A percentile compares a stretch with the other conserved stretches of the same genome.
Conservation (phyloP, 2,797 vertebrate genomes). For the Catostomus latipinnis region DNA sequence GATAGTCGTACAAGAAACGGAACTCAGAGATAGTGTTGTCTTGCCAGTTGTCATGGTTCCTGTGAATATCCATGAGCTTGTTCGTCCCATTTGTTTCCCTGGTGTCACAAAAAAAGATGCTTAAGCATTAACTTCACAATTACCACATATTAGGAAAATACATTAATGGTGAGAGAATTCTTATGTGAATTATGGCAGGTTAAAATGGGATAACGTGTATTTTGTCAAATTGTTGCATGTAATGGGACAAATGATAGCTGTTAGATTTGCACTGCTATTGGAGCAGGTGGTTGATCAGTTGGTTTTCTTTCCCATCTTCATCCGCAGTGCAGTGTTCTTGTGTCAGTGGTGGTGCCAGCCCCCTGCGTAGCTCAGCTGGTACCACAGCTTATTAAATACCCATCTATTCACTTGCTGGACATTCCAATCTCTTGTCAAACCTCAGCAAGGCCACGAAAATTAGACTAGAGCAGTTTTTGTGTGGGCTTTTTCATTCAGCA, state of each 20-base stretch:
- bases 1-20: slow-evolving; percentile 33
- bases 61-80: slow-evolving; percentile 62
- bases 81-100: slow-evolving; percentile 64
- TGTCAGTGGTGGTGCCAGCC: slow-evolving; percentile 70
- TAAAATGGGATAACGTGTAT: not conserved
- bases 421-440: slow-evolving; percentile 70
- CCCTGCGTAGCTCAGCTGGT: slow-evolving; percentile 73
- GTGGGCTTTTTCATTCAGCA: slow-evolving; percentile 56
- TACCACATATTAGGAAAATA: slow-evolving; percentile 62
- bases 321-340: slow-evolving; percentile 70
- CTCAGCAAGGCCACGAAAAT: slow-evolving; percentile 62
- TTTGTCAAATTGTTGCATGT: slow-evolving; percentile 44
- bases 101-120: slow-evolving; percentile 55
- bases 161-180: slow-evolving; percentile 39
- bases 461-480: slow-evolving; percentile 59
- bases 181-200: slow-evolving; percentile 64
- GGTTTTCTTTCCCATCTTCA: slow-evolving; percentile 68
- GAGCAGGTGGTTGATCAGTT: slow-evolving; percentile 61
- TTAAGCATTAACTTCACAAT: slow-evolving; percentile 57
- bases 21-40: slow-evolving; percentile 52
- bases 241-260: slow-evolving; percentile 50
- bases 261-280: slow-evolving; percentile 50
- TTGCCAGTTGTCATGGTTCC: slow-evolving; percentile 56
- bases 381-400: slow-evolving; percentile 75
- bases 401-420: slow-evolving; percentile 71